Base-by-base conservation (phyloP, 2,888 invertebrate genomes). In the Polyploca ridens region DNA sequence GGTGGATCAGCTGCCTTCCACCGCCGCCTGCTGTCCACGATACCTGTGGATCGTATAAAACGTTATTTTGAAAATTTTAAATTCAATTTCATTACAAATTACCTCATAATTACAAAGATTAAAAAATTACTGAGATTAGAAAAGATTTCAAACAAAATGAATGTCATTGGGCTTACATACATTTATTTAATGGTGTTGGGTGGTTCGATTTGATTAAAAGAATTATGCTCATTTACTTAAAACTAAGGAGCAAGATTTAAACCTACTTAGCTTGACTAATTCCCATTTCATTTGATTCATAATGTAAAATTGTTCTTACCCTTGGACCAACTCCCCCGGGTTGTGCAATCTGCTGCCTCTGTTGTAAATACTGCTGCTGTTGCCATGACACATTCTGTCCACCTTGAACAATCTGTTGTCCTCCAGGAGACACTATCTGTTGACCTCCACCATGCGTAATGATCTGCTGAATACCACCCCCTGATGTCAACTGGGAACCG, bases 1-100 rank as follows among this genome's bases (percentile, higher is more conserved):
- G 87, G 74, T 97, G 97, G 67, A 98, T 98, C 66, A 97, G 93
- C 80, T 97, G 97, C 0, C 96, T 91, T 0, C 92, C 94, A 6
- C 94, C 94, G 5, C 90, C 91, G 3, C 90, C 91, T 3, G 91
- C 91, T 0, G 93, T 89, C 94, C 94, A 94, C 35, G 93, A 93
- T 58, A 94, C 94, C 94, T 54, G 6, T 10, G 10, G 8, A 10
- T 2, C 8, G 10, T 7, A 38, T 38, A 1, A 7, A 7, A 8
- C 38, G 10, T 35, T 35, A 27, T 27, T 27, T 27, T 27, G 1
- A 27, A 2, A 27, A 27, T 27, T n/a, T n/a, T n/a, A n/a, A 27
- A 27, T 27, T 1, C 27, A 27, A 27, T 27, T 27, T 27, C n/a
- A n/a, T n/a, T 27, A 27, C 27, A 27, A 27, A 27, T 1, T 27